Conservation (phyloP, 2,797 vertebrate genomes). For the Argyrosomus regius region DNA sequence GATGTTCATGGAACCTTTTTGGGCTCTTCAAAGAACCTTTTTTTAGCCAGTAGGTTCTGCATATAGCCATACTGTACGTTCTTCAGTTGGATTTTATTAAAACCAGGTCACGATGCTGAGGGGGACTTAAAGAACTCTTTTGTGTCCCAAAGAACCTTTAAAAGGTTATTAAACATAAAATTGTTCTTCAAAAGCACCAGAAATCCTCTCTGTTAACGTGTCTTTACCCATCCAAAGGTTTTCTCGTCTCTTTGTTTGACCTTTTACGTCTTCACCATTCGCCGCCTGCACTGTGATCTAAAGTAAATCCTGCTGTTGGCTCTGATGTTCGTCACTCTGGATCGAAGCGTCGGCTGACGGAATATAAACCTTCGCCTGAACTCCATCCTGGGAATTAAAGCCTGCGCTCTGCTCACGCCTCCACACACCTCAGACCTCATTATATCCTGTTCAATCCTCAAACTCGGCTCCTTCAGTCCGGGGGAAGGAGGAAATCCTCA, state of each 20-base stretch:
- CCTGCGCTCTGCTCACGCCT: background rate
- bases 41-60: too few species aligned
- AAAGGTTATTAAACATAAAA: too few species aligned
- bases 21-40: too few species aligned
- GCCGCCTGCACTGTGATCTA: background rate
- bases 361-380: background rate
- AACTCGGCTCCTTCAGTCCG: background rate
- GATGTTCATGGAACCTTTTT: too few species aligned
- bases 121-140: too few species aligned
- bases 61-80: too few species aligned
- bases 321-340: background rate
- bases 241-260: background rate
- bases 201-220: too few species aligned
- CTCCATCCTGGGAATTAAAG: background rate
- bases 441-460: slow-evolving; percentile 8
- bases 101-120: too few species aligned
- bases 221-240: too few species aligned
- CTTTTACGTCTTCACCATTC: background rate
- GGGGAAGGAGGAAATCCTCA: background rate
- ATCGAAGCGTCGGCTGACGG: background rate
- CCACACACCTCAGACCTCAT: slow-evolving; percentile 13
- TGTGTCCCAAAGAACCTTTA: too few species aligned
- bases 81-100: too few species aligned
- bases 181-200: too few species aligned
- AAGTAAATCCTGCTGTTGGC: slow-evolving; percentile 2